These are phyloP conservation scores for Loripinus fragilis DNA, from an alignment of 2,888 invertebrate species.

Conservation along the genomic window DNA sequence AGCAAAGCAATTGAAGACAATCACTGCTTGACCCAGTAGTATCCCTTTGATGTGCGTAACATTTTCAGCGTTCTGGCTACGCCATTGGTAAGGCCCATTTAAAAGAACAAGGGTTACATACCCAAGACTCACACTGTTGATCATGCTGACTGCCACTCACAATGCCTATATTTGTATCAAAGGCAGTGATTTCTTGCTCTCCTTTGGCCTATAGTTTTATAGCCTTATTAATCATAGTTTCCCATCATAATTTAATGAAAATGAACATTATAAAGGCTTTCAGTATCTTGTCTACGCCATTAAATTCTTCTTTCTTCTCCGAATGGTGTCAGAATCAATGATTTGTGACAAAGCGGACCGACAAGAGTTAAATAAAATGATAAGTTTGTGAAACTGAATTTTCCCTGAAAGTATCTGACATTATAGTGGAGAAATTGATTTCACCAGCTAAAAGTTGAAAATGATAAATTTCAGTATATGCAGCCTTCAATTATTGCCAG, in stretches of 20 bases:
- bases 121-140: too few species aligned
- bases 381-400: background rate
- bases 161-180: too few species aligned
- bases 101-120: too few species aligned
- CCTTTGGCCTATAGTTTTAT: too few species aligned
- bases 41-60: too few species aligned
- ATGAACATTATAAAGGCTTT: background rate
- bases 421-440: background rate
- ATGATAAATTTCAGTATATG: conserved; percentile 3
- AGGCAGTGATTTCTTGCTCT: too few species aligned
- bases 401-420: background rate
- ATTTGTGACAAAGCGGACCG: background rate
- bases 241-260: background rate
- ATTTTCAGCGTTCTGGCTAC: too few species aligned
- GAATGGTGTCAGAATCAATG: background rate
- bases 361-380: background rate
- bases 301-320: background rate
- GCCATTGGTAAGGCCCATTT: too few species aligned
- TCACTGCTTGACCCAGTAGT: too few species aligned
- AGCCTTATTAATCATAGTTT: background rate
- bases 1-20: too few species aligned
- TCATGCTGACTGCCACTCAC: too few species aligned
- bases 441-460: background rate
- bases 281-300: background rate
- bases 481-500: background rate